Evolutionary conservation across 2,797 vertebrate genomes (phyloP).

Genomic region (Danio tinwini): DNA sequence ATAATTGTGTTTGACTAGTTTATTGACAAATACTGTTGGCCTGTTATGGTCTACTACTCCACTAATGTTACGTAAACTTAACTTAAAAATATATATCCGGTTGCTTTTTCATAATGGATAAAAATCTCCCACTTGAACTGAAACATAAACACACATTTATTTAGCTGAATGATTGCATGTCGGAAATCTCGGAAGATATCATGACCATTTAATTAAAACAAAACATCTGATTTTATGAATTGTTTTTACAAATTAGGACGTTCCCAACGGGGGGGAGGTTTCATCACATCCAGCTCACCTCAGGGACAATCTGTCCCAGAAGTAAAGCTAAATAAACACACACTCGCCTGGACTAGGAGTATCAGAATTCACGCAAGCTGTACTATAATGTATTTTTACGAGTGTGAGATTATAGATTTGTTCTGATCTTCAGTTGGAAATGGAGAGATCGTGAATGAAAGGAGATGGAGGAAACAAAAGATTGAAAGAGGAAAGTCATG

Average conservation of each 20-base stretch:
- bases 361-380: background rate
- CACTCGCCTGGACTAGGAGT: background rate
- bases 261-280: background rate
- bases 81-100: background rate
- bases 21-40: too few relatives aligned
- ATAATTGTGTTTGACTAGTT: too few relatives aligned
- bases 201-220: slow-evolving; percentile 8
- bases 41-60: too few relatives aligned
- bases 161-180: background rate
- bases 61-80: too few relatives aligned
- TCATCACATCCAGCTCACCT: background rate
- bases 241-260: background rate
- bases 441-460: slow-evolving; percentile 33
- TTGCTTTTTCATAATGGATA: background rate
- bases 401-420: background rate
- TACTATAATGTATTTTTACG: slow-evolving; percentile 1
- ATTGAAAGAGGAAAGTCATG: slow-evolving; percentile 52
- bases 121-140: background rate
- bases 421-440: slow-evolving; percentile 38
- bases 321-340: slow-evolving; percentile 17
- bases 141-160: background rate
- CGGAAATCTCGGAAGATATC: too few relatives aligned
- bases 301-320: slow-evolving; percentile 2
- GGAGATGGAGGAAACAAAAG: slow-evolving; percentile 42
- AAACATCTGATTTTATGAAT: background rate